Evolutionary conservation across 64 coral and sea anemone species (phyloP), one percentile per base, ranked within the genome.

Genomic region (Actinia equina): DNA sequence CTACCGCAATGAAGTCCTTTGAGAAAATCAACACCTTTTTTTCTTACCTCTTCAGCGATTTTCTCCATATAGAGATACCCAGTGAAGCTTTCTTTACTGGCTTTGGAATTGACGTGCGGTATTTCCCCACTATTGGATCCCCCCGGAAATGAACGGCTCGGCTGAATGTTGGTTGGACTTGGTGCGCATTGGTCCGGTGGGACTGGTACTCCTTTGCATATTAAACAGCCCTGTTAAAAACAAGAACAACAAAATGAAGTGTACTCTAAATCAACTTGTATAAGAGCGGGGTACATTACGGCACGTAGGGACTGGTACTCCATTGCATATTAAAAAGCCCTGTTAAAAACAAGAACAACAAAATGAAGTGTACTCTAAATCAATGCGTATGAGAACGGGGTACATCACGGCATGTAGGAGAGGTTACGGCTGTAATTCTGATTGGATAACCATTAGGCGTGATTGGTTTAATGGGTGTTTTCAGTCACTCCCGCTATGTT

Each of bases 311-410:
- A 64, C 0, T 30, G 49, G 57, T 57, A 92, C 41, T 12, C 90
- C 90, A 46, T 86, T 87, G 77, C 90, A 92, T 43, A 92, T 87
- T 41, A 92, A 59, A 43, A 56, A 86, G 2, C 85, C 90, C 90
- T 92, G 77, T 22, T 6, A 9, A 16, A 87, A 45, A 17, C 84
- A 86, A 69, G 5, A 19, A 17, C 37, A 45, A 20, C 12, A 85
- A 49, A n/a, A n/a, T n/a, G n/a, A n/a, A n/a, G n/a, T n/a, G n/a
- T n/a, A n/a, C n/a, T n/a, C n/a, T n/a, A n/a, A n/a, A n/a, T n/a
- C n/a, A n/a, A n/a, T n/a, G n/a, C n/a, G n/a, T n/a, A n/a, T n/a
- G n/a, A n/a, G n/a, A n/a, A n/a, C n/a, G n/a, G n/a, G n/a, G n/a
- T n/a, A n/a, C n/a, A n/a, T n/a, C n/a, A n/a, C n/a, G n/a, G n/a